Conservation (phyloP, 2,113 vertebrate genomes). For the Neodon shergylaensis region DNA sequence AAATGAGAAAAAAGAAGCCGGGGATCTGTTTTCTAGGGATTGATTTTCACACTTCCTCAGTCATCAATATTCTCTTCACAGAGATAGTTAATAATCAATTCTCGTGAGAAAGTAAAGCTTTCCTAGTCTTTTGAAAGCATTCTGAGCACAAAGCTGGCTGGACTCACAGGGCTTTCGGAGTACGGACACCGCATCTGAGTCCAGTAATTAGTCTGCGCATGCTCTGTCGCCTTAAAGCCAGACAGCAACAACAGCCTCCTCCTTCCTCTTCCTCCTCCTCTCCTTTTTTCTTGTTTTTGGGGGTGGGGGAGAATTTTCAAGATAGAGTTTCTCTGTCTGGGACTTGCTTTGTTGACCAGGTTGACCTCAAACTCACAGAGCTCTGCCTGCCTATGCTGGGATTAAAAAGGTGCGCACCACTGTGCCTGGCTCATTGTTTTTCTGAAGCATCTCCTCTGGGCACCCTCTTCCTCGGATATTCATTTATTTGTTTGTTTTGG, state of each 20-base stretch:
- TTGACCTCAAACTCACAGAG: neutral
- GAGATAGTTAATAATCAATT: slow-evolving; percentile 89
- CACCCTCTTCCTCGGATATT: neutral
- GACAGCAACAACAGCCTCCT: neutral
- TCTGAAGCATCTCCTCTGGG: neutral
- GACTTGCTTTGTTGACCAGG: neutral
- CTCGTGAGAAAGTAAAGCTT: slow-evolving; percentile 86
- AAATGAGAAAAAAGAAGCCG: slow-evolving; percentile 67
- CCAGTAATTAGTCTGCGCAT: fast-evolving
- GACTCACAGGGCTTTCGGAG: neutral
- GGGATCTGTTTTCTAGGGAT: slow-evolving; percentile 82
- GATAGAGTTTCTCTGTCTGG: neutral
- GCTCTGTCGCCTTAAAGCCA: neutral
- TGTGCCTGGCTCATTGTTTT: neutral
- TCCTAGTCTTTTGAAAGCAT: slow-evolving; percentile 69
- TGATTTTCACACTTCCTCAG: slow-evolving; percentile 80
- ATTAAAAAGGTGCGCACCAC: neutral
- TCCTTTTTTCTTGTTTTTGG: neutral
- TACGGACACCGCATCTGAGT: neutral
- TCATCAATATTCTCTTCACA: slow-evolving; percentile 78
- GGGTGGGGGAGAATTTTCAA: neutral
- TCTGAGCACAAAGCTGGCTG: slow-evolving; percentile 52
- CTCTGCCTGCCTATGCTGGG: neutral
- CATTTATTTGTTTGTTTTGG: neutral
- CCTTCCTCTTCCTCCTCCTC: neutral